Evolutionary conservation across 2,888 invertebrate genomes (phyloP), one percentile per base, ranked within the genome.

Genomic region (Dinocampus coccinellae): DNA sequence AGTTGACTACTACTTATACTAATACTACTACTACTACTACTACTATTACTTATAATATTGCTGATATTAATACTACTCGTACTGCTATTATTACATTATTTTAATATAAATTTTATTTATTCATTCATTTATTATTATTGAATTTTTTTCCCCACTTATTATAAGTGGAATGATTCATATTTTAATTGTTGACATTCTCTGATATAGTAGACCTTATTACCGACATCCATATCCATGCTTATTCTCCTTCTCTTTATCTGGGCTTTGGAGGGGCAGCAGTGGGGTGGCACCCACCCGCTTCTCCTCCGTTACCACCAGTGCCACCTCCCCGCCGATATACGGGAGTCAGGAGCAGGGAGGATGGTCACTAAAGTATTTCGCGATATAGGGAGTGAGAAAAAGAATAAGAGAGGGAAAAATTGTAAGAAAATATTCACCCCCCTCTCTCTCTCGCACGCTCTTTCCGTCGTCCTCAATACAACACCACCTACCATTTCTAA

Each of bases 321-420:
- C 89, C 88, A 89, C 89, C 88, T 88, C 71, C 83, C 82, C 85
- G 82, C 73, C 39, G 57, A 66, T 39, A 55, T 36, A 29, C 57
- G 34, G 57, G 57, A 66, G 66, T 66, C 34, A 36, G 55, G 42
- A 36, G 57, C 66, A 57, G 42, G 39, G 66, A 66, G 66, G 55
- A 26, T 66, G 36, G 55, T 66, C 57, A 84, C 84, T 86, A 82
- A 84, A 82, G 78, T 77, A 74, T 74, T 74, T 73, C 67, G 47
- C 64, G 63, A 72, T 62, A 66, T 53, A 70, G 69, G 53, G 72
- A 83, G 83, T 57, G 72, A 69, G 74, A 61, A 47, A 63, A 20
- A 53, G 34, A 69, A 52, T 53, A 34, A 33, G 53, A 36, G 62
- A 20, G 55, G 36, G 62, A 61, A 62, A 71, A 47, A 29, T 58